Percentiles rank a stretch among this genome's conserved stretches.
Conservation (phyloP, 30 jellyfish, hydroid and myxozoan genomes). For the Phacellophora camtschatica region DNA sequence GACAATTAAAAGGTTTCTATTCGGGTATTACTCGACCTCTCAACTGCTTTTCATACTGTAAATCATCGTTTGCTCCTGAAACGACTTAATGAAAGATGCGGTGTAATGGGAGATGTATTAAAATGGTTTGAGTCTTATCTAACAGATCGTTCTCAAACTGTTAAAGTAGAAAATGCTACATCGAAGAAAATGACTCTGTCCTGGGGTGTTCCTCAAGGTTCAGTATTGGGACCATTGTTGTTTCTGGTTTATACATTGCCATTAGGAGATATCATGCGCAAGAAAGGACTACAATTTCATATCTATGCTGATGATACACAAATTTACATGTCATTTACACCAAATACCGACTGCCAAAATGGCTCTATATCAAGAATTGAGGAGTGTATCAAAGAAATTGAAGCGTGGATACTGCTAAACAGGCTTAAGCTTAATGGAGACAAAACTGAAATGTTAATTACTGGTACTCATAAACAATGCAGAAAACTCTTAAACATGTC, state of each 20-base stretch:
- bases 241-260: constrained; percentile 42
- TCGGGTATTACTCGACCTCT: constrained; percentile 39
- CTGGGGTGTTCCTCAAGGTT: constrained; percentile 53
- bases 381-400: constrained; percentile 26
- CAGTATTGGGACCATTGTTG: constrained; percentile 44
- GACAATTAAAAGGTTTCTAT: constrained; percentile 35
- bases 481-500: constrained; percentile 19
- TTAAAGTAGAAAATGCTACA: neutral
- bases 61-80: constrained; percentile 39
- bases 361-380: constrained; percentile 3
- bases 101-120: constrained; percentile 31
- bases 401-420: constrained; percentile 35
- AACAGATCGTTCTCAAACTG: constrained; percentile 28
- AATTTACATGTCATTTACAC: constrained; percentile 39
- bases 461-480: constrained; percentile 42
- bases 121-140: constrained; percentile 61
- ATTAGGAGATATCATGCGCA: constrained; percentile 37
- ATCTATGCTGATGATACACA: constrained; percentile 50
- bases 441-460: constrained; percentile 36
- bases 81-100: constrained; percentile 44
- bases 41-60: constrained; percentile 60
- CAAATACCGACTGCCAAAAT: neutral
- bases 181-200: constrained; percentile 7
- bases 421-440: constrained; percentile 47
- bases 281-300: constrained; percentile 2